Base-by-base conservation (phyloP, 1,140 invertebrate species). In the Lysiphlebus fabarum region DNA sequence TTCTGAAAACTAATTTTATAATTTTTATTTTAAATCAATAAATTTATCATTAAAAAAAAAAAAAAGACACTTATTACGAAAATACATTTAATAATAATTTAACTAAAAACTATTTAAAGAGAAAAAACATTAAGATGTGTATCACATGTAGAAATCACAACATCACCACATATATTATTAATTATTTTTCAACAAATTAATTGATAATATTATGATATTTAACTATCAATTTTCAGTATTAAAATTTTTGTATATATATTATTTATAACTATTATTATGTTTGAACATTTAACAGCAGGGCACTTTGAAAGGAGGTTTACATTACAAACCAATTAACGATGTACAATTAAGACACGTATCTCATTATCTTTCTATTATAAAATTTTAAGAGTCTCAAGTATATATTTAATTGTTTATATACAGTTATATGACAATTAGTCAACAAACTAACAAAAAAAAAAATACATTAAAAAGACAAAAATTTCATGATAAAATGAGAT, bases 121-220 rank as follows among this genome's bases (percentile, higher is more conserved):
- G 8, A 17, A 60, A 69, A 71, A 40, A 69, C 61, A 70, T 64
- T 68, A 62, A 69, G 70, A 76, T 70, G 66, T 60, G 64, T 78
- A 76, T 76, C 75, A 78, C 74, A 77, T 77, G 63, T 77, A 76
- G 68, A 70, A n/a, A 78, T 78, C 74, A 77, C 72, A 77, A 76
- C 72, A 76, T 65, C 69, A 69, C 73, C 71, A 75, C 67, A 67
- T 70, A 57, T 72, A 14, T 54, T 38, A 34, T 51, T 34, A 41
- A 11, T 17, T 58, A 34, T 49, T 26, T 11, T 73, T 67, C 63
- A 65, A 65, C 71, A 49, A 44, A 14, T 74, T 53, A 63, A 70
- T 66, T 70, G 70, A 71, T 70, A 62, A 65, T 62, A 70, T 65
- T 65, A n/a, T n/a, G n/a, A n/a, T 26, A 26, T 2, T 26, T 68